Evolutionary conservation across 2,888 invertebrate species (phyloP).

Genomic region (Lochmaea crataegi): DNA sequence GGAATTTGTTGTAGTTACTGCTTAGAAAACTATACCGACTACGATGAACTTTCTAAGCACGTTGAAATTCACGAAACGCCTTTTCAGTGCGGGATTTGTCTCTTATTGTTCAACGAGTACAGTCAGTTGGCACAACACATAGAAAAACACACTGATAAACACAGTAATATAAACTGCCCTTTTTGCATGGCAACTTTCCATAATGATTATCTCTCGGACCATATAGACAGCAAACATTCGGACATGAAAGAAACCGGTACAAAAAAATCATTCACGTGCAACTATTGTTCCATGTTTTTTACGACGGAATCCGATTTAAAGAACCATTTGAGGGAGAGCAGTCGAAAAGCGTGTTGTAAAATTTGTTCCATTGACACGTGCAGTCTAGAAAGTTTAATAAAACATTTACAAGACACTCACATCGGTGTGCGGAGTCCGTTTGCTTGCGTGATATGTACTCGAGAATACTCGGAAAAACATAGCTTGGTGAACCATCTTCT

Average conservation of each 20-base stretch:
- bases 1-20: neutral
- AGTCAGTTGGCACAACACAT: neutral
- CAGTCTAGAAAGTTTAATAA: conserved; percentile 3
- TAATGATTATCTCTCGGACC: neutral
- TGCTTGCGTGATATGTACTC: conserved; percentile 4
- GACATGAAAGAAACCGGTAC: conserved; percentile 7
- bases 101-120: neutral
- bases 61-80: neutral
- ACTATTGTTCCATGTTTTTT: conserved; percentile 3
- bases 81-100: neutral
- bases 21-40: neutral
- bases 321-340: neutral
- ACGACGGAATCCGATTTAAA: neutral
- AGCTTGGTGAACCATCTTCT: conserved; percentile 1
- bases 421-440: neutral
- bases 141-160: neutral
- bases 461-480: neutral
- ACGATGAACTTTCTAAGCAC: neutral
- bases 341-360: neutral
- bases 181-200: neutral
- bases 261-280: neutral
- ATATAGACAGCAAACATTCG: conserved; percentile 11
- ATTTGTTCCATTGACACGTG: neutral
- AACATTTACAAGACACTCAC: conserved; percentile 6
- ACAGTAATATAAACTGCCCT: neutral